These are phyloP conservation scores for Pachycephala philippinensis DNA, from an alignment of 2,113 vertebrate genomes.

Conservation along the genomic window DNA sequence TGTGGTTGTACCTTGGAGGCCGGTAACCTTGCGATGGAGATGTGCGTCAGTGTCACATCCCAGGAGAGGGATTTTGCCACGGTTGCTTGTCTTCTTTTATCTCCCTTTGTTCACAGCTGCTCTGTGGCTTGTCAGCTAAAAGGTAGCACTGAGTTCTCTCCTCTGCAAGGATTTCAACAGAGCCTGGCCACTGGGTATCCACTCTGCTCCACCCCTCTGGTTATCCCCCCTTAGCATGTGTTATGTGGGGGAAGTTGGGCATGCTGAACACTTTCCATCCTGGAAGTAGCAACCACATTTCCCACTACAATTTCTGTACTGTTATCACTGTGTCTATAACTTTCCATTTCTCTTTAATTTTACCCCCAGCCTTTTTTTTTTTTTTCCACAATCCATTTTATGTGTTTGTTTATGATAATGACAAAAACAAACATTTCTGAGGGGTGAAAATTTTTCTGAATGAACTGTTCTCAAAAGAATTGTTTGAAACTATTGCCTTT, in stretches of 20 bases:
- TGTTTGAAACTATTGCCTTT: not conserved
- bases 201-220: no score
- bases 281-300: not conserved
- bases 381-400: not conserved
- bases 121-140: not conserved
- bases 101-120: not conserved
- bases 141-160: rapidly evolving
- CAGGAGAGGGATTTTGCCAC: not conserved
- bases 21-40: not conserved
- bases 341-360: not conserved
- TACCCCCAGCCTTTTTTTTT: not conserved
- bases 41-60: not conserved
- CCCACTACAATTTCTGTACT: not conserved
- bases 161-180: not conserved
- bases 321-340: not conserved
- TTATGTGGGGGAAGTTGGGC: not conserved
- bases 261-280: not conserved
- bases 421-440: not conserved
- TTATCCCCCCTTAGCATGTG: rapidly evolving
- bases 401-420: not conserved
- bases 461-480: not conserved
- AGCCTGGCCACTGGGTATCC: rapidly evolving
- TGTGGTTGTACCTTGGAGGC: not conserved
- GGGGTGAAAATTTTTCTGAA: not conserved
- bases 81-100: not conserved